These are phyloP conservation scores for Panagrolaimus sp. DNA, from an alignment of 1,140 invertebrate genomes.

Conservation along the genomic window DNA sequence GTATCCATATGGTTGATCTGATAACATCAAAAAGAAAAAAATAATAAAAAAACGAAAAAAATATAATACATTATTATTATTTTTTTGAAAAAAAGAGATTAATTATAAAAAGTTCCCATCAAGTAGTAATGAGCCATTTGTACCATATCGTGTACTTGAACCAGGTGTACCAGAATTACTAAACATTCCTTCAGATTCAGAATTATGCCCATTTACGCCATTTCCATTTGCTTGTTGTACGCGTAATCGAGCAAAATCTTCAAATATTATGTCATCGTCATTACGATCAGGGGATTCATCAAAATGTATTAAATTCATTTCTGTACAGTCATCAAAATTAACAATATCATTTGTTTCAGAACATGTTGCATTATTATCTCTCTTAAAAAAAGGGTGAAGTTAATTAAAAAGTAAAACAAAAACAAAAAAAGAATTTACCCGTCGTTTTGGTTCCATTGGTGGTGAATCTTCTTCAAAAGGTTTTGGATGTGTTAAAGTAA, in stretches of 20 bases:
- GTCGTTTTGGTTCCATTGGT: constrained; percentile 6
- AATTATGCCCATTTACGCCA: background rate
- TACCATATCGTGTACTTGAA: background rate
- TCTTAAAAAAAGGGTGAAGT: too few relatives aligned
- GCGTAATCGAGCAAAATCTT: constrained; percentile 88
- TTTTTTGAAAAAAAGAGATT: too few relatives aligned
- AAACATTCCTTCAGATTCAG: background rate
- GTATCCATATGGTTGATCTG: too few relatives aligned
- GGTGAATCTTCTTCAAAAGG: constrained; percentile 61
- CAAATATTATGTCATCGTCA: constrained; percentile 98
- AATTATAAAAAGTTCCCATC: too few relatives aligned
- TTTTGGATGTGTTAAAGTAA: constrained; percentile 96
- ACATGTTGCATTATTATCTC: background rate
- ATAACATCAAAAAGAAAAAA: too few relatives aligned
- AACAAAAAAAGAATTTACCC: background rate
- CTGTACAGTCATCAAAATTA: constrained; percentile 12
- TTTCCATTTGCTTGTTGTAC: constrained; percentile 24
- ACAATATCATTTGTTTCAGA: background rate
- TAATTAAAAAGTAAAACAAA: too few relatives aligned
- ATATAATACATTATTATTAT: too few relatives aligned
- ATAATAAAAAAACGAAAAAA: too few relatives aligned
- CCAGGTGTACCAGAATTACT: constrained; percentile 3
- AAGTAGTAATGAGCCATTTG: background rate
- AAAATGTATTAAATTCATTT: constrained; percentile 11
- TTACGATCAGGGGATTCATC: constrained; percentile 64